Percentiles rank a stretch among this genome's conserved stretches.
Evolutionary conservation across 1,140 invertebrate genomes (phyloP).

Genomic region (Drosophila orena): DNA sequence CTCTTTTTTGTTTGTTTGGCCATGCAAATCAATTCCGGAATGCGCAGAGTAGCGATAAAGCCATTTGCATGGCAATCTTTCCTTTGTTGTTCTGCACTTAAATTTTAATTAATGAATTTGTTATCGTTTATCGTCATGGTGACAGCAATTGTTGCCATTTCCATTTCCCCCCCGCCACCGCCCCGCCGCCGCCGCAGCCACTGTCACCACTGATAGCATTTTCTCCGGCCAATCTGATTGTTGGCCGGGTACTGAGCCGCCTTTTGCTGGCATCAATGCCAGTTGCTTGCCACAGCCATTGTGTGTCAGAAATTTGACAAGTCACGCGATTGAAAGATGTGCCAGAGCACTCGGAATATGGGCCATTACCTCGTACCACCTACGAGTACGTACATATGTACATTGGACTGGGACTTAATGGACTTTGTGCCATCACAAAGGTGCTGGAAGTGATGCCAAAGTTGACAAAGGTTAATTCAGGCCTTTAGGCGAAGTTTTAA

Average conservation of each 20-base stretch:
- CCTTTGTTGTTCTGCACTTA: conserved; percentile 43
- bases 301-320: conserved; percentile 52
- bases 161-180: not conserved
- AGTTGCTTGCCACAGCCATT: conserved; percentile 33
- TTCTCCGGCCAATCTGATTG: conserved; percentile 34
- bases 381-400: too few relatives aligned
- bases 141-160: conserved; percentile 54
- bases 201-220: conserved; percentile 30
- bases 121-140: conserved; percentile 66
- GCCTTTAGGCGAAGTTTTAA: conserved; percentile 12
- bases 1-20: not conserved
- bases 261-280: conserved; percentile 30
- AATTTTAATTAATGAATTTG: conserved; percentile 72
- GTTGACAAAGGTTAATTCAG: conserved; percentile 41
- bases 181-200: conserved; percentile 9
- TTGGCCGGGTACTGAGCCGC: conserved; percentile 6
- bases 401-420: conserved; percentile 9
- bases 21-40: conserved; percentile 30
- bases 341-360: conserved; percentile 25
- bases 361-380: conserved; percentile 37
- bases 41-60: conserved; percentile 35
- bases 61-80: conserved; percentile 45
- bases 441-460: conserved; percentile 8
- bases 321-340: conserved; percentile 45
- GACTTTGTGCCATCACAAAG: conserved; percentile 21